Conservation (phyloP, 2,113 vertebrate genomes). For the Vicugna pacos region DNA sequence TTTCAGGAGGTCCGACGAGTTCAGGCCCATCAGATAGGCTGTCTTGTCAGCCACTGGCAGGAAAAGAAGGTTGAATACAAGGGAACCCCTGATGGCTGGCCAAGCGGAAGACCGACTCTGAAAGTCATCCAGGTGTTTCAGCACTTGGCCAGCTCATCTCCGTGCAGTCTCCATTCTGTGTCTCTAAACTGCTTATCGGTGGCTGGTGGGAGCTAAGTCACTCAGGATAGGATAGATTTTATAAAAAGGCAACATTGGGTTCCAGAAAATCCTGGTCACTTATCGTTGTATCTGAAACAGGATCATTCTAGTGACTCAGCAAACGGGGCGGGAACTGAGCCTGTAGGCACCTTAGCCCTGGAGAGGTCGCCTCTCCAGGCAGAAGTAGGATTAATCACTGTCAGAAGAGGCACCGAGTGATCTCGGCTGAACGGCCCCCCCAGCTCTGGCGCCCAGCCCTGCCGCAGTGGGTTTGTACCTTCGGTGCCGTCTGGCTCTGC, state of each 20-base stretch:
- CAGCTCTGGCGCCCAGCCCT: not conserved
- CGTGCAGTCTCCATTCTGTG: rapidly evolving
- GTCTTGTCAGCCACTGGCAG: conserved; percentile 88
- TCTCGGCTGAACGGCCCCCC: not conserved
- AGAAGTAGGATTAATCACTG: not conserved
- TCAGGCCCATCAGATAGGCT: conserved; percentile 89
- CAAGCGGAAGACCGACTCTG: not conserved
- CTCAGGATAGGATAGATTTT: not conserved
- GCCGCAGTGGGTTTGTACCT: conserved; percentile 75
- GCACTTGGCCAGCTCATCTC: not conserved
- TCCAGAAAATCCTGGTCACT: not conserved
- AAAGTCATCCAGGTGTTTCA: not conserved
- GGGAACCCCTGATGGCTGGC: not conserved
- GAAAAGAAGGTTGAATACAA: not conserved
- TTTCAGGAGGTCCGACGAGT: conserved; percentile 89
- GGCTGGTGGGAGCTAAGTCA: not conserved
- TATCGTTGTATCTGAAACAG: not conserved
- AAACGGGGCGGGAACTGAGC: not conserved
- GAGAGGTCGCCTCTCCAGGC: not conserved
- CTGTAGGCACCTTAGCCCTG: not conserved
- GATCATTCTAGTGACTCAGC: not conserved
- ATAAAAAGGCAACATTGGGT: not conserved
- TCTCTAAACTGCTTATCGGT: not conserved
- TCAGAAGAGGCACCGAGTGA: not conserved
- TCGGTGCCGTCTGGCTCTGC: conserved; percentile 87